A percentile compares a stretch with the other conserved stretches of the same genome.
Evolutionary conservation across 2,113 vertebrate genomes (phyloP).

Genomic region (Lepisosteus oculatus): DNA sequence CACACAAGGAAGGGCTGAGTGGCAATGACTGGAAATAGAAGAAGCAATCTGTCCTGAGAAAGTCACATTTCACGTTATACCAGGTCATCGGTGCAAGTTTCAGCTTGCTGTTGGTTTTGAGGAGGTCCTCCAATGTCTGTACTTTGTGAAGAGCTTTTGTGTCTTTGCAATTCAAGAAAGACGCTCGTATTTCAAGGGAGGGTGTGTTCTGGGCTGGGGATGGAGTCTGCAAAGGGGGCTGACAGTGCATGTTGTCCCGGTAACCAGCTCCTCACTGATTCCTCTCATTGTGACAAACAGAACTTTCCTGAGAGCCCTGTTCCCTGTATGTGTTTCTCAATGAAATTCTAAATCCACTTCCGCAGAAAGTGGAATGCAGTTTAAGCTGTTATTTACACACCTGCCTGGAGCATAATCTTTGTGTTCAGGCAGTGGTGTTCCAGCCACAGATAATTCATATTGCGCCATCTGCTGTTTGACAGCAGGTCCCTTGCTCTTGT

Average conservation of each 20-base stretch:
- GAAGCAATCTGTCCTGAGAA: too few species aligned
- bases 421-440: not conserved
- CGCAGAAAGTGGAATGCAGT: not conserved
- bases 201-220: too few species aligned
- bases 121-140: too few species aligned
- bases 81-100: too few species aligned
- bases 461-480: not conserved
- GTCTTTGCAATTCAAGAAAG: too few species aligned
- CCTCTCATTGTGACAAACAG: not conserved
- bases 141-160: too few species aligned
- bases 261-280: not conserved
- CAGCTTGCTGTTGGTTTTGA: too few species aligned
- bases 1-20: too few species aligned
- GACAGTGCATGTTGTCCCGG: not conserved
- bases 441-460: not conserved
- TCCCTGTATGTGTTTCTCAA: not conserved
- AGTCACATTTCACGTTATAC: too few species aligned
- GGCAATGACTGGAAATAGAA: too few species aligned
- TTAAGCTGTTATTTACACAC: not conserved
- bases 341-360: not conserved
- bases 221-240: not conserved
- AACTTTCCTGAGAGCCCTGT: not conserved
- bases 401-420: not conserved
- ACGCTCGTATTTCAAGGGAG: too few species aligned
- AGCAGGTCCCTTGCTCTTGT: too few species aligned